A percentile compares a stretch with the other conserved stretches of the same genome.
Evolutionary conservation across 92 coral and sea anemone species (phyloP).

Genomic region (Palythoa grandis): DNA sequence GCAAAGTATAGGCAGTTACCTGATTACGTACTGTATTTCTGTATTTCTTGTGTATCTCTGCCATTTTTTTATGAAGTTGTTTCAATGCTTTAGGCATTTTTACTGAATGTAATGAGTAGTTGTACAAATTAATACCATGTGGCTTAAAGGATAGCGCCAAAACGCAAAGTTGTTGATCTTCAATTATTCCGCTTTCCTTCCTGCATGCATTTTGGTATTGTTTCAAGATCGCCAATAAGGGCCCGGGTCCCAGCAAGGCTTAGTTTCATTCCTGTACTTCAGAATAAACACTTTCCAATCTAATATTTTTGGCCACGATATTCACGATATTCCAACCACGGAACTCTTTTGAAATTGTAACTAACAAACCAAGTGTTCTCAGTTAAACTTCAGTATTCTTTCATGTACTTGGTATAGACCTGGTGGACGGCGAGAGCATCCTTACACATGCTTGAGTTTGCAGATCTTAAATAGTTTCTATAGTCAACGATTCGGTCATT

Average conservation of each 20-base stretch:
- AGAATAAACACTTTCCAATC: conserved; percentile 50
- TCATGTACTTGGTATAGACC: conserved; percentile 52
- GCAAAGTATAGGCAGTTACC: too few relatives aligned
- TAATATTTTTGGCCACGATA: conserved; percentile 42
- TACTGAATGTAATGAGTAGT: too few relatives aligned
- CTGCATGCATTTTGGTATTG: not conserved
- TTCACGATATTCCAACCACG: conserved; percentile 21
- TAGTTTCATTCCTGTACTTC: conserved; percentile 38
- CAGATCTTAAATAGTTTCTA: not conserved
- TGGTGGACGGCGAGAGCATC: conserved; percentile 62
- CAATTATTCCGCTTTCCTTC: not conserved
- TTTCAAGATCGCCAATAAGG: conserved; percentile 8
- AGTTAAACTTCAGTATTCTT: conserved; percentile 49
- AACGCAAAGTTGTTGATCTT: too few relatives aligned
- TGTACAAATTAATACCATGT: too few relatives aligned
- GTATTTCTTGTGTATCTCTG: too few relatives aligned
- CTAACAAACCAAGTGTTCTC: conserved; percentile 43
- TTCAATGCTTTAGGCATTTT: too few relatives aligned
- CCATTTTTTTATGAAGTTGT: too few relatives aligned
- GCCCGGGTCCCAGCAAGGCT: conserved; percentile 59
- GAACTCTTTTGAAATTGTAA: conserved; percentile 31
- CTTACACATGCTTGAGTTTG: not conserved
- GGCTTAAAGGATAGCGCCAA: too few relatives aligned
- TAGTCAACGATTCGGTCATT: conserved; percentile 47
- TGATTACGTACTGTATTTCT: too few relatives aligned